Percentiles rank a stretch among this genome's conserved stretches.
Evolutionary conservation across 2,888 invertebrate species (phyloP).

Genomic region (Orchesella flavescens): DNA sequence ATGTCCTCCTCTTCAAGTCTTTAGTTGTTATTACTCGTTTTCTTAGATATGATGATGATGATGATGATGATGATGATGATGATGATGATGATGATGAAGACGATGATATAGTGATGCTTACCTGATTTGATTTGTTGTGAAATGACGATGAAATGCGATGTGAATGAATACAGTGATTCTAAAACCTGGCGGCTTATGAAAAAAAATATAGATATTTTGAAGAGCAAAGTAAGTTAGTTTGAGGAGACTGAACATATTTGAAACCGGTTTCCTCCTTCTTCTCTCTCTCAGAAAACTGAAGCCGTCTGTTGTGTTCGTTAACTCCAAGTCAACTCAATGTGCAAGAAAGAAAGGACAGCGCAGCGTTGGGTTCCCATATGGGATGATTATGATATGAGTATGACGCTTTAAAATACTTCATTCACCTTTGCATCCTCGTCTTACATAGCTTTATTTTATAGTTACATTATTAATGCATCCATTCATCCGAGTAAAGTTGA

Average conservation of each 20-base stretch:
- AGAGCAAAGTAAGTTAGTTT: too few species aligned
- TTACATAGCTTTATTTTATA: background rate
- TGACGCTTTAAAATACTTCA: slow-evolving; percentile 3
- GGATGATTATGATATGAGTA: background rate
- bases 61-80: background rate
- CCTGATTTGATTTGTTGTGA: background rate
- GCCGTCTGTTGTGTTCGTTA: too few species aligned
- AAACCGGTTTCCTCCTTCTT: slow-evolving; percentile 49
- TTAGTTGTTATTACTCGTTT: background rate
- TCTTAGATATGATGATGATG: background rate
- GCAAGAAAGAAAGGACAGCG: background rate
- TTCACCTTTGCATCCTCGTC: background rate
- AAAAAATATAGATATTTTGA: too few species aligned
- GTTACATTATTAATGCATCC: slow-evolving; percentile 42
- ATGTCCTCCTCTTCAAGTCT: background rate
- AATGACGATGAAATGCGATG: background rate
- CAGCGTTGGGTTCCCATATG: background rate
- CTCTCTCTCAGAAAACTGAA: too few species aligned
- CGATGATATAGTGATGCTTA: background rate
- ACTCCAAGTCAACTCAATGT: too few species aligned
- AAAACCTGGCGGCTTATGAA: too few species aligned
- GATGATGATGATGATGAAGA: background rate
- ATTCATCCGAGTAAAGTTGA: slow-evolving; percentile 38
- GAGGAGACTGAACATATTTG: slow-evolving; percentile 2
- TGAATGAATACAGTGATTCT: too few species aligned